phyloP scores from a whole-genome alignment of 2,113 vertebrate genomes.

The Chrysemys picta region DNA sequence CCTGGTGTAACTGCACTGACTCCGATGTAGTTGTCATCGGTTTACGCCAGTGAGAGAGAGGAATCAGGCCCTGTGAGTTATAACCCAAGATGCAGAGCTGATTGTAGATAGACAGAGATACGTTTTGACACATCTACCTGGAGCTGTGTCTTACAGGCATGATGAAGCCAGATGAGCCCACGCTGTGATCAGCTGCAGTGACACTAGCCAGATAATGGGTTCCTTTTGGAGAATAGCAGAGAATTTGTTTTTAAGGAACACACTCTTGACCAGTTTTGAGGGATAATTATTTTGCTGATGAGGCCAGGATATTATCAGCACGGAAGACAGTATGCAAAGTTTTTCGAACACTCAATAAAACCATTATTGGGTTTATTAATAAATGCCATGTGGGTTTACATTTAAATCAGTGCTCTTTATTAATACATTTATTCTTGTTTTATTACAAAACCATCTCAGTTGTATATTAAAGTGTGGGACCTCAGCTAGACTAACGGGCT shows the following conservation, averaged over 20 bases:
- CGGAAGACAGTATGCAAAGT: background rate
- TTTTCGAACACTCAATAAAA: constrained; percentile 6
- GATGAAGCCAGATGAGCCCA: background rate
- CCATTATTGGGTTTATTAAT: constrained; percentile 26
- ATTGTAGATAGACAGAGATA: background rate
- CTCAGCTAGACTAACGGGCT: no score
- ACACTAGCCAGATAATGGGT: background rate
- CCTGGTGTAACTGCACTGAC: rapidly evolving
- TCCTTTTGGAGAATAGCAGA: background rate
- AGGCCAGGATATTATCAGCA: background rate
- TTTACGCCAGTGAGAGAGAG: background rate
- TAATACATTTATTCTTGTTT: no score
- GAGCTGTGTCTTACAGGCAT: background rate
- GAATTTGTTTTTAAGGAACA: background rate
- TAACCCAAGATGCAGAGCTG: background rate
- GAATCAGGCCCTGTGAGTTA: background rate
- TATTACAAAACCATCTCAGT: no score
- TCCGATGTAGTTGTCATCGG: background rate
- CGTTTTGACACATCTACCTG: rapidly evolving
- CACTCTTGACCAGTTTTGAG: background rate
- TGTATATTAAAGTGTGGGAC: no score
- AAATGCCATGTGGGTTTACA: background rate
- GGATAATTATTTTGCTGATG: background rate
- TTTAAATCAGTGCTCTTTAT: no score
- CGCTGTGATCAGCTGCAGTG: background rate